Conservation (phyloP, 2,113 vertebrate genomes). For the Mastomys natalensis region DNA sequence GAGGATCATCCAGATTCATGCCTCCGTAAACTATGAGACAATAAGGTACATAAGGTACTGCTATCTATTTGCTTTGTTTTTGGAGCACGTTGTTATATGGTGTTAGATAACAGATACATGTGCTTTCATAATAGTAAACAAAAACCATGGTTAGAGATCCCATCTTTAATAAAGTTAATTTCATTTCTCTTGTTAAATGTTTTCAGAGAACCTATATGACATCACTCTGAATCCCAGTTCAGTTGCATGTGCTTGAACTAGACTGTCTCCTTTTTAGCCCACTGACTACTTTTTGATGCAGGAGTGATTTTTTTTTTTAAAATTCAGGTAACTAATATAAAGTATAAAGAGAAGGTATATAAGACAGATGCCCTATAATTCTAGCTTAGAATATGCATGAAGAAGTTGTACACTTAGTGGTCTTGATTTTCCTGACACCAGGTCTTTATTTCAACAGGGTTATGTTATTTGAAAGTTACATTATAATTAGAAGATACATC, state of each 20-base stretch:
- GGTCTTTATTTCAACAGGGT: background rate
- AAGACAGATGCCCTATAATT: background rate
- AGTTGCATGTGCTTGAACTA: background rate
- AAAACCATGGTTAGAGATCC: background rate
- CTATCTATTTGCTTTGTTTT: background rate
- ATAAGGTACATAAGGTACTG: background rate
- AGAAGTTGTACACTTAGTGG: background rate
- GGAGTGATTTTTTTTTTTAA: background rate
- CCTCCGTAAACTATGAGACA: background rate
- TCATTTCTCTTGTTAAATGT: background rate
- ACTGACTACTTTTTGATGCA: background rate
- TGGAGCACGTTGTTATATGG: background rate
- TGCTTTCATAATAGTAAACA: background rate
- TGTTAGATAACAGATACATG: background rate
- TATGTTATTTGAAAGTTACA: background rate
- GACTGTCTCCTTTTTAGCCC: background rate
- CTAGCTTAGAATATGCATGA: background rate
- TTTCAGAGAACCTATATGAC: background rate
- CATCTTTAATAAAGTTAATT: background rate
- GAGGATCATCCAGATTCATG: background rate
- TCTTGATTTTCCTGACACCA: background rate
- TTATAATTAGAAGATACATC: background rate
- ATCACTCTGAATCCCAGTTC: background rate
- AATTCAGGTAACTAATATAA: background rate
- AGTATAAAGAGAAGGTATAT: background rate